Conservation (phyloP, 2,113 vertebrate species). For the Scartelaos histophorus region DNA sequence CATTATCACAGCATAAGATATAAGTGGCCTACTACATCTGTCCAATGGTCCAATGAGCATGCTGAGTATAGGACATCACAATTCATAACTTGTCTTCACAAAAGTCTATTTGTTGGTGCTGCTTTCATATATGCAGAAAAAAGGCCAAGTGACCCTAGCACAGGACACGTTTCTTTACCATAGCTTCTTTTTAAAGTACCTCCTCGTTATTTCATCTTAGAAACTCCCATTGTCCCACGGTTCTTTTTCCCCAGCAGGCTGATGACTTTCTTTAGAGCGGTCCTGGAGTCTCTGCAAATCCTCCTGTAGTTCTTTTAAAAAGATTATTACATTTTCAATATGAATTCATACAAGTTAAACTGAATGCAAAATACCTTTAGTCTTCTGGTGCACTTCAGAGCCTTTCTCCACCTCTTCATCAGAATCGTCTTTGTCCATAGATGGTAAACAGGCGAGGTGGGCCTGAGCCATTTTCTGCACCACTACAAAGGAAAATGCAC, state of each 20-base stretch:
- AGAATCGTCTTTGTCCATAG: slow-evolving; percentile 57
- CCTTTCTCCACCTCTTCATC: slow-evolving; percentile 67
- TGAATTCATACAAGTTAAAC: background rate
- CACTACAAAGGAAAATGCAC: slow-evolving; percentile 65
- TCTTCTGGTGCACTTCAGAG: slow-evolving; percentile 42
- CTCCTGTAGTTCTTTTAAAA: slow-evolving; percentile 28
- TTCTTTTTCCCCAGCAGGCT: slow-evolving; percentile 25
- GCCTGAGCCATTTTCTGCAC: slow-evolving; percentile 89
- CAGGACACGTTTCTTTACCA: slow-evolving; percentile 2
- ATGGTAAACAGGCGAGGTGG: slow-evolving; percentile 81
- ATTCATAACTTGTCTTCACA: background rate
- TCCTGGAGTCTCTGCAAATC: slow-evolving; percentile 26
- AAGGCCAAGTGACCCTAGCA: background rate
- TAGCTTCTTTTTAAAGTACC: slow-evolving; percentile 1
- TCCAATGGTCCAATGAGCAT: background rate
- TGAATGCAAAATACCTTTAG: slow-evolving; percentile 2
- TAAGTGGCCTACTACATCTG: background rate
- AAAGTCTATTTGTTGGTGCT: background rate
- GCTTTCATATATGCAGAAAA: background rate
- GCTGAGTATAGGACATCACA: background rate
- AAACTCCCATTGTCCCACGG: background rate
- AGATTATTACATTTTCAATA: background rate
- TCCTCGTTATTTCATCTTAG: background rate
- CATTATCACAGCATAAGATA: background rate
- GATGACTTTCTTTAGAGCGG: slow-evolving; percentile 17